Evolutionary conservation across 1,140 invertebrate genomes (phyloP).

Genomic region (Hermetia illucens): DNA sequence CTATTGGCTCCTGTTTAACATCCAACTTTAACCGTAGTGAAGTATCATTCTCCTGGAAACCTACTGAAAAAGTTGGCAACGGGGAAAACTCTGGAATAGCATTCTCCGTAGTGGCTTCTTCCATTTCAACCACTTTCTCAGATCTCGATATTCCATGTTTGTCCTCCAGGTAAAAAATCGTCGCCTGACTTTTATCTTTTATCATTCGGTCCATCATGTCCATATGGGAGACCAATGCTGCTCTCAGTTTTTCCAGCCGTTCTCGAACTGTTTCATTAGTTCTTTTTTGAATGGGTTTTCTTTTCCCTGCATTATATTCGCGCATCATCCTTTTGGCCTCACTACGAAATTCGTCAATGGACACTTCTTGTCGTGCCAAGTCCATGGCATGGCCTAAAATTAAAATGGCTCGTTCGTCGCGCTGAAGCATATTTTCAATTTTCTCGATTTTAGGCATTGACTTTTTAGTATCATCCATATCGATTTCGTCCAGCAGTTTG

Average conservation of each 20-base stretch:
- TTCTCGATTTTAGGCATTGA: constrained; percentile 16
- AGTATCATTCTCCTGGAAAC: no score
- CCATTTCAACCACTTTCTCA: no score
- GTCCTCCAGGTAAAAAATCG: neutral
- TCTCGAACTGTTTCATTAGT: constrained; percentile 3
- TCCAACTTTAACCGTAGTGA: no score
- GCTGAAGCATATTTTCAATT: constrained; percentile 18
- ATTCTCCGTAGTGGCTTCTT: no score
- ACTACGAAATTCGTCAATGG: constrained; percentile 11
- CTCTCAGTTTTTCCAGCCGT: neutral
- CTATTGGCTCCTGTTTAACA: no score
- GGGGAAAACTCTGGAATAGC: no score
- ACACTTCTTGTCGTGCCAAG: constrained; percentile 12
- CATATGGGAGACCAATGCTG: neutral
- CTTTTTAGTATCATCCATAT: constrained; percentile 5
- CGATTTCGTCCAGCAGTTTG: constrained; percentile 12
- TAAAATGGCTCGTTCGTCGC: constrained; percentile 17
- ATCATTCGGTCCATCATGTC: neutral
- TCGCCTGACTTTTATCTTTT: neutral
- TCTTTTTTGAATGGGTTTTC: neutral
- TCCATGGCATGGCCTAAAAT: constrained; percentile 21
- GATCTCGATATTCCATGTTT: no score
- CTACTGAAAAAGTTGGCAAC: no score
- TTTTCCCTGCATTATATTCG: neutral
- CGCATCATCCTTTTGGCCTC: constrained; percentile 7